Evolutionary conservation across 1,140 invertebrate species (phyloP), one percentile per base, ranked within the genome.

Genomic region (Drosophila quadrilineata): DNA sequence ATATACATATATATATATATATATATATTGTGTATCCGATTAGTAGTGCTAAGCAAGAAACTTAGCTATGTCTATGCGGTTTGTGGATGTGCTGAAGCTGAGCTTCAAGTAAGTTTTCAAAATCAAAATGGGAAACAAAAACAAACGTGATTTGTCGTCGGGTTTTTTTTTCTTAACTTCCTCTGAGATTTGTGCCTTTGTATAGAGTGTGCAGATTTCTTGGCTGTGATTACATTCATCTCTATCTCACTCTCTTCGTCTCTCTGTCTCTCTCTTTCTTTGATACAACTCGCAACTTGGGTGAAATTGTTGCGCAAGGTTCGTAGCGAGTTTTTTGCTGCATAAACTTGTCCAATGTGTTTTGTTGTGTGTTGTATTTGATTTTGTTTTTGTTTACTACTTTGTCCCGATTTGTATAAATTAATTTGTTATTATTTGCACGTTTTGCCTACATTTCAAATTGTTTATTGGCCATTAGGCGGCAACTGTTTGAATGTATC

Each of bases 251-350:
- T 38, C 56, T 16, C 4, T 29, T n/a, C n/a, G n/a, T 48, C n/a
- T 26, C 2, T 14, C 26, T n/a, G n/a, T 68, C 68, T 68, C 53
- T 12, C 68, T 67, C 54, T 33, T 68, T 38, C 56, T 16, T 6
- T 29, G 28, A 9, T 36, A 28, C 38, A 43, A 26, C 22, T 50
- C 36, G 53, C 29, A 38, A 9, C 21, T 24, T 71, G 68, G 71
- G 71, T 75, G 74, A 85, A 79, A 84, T 85, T 75, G 70, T 84
- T 84, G 79, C 62, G 71, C 66, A 84, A 85, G 65, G 43, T 59
- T 62, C 43, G 46, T 38, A 56, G 41, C 40, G 65, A 60, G 31
- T 64, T 65, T 56, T 74, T 50, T 66, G 38, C 22, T 54, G 70
- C 79, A 77, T 75, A 75, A 74, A 77, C 29, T 52, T 64, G 77